Evolutionary conservation across 2,797 vertebrate species (phyloP).

Genomic region (Sardinella longiceps): DNA sequence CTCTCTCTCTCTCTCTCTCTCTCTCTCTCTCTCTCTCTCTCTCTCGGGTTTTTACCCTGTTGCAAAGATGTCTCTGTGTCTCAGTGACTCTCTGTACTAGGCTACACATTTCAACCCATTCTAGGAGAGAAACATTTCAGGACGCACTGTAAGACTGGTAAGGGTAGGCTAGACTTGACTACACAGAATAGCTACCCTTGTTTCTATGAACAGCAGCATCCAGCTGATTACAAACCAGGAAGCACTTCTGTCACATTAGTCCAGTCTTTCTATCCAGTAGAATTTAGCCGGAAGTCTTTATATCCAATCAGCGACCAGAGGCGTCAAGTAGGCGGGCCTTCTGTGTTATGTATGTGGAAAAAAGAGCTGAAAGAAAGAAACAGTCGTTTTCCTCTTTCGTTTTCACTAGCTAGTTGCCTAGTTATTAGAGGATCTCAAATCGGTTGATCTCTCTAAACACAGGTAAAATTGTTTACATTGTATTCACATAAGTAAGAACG

Average conservation of each 20-base stretch:
- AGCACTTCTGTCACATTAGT: constrained; percentile 31
- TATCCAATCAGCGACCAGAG: constrained; percentile 61
- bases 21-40: too few species aligned
- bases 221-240: constrained; percentile 37
- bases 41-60: background rate
- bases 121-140: background rate
- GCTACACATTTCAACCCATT: background rate
- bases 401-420: constrained; percentile 47
- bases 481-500: constrained; percentile 7
- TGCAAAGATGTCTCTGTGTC: background rate
- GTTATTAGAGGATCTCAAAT: constrained; percentile 44
- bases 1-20: too few species aligned
- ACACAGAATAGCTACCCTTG: background rate
- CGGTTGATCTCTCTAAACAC: constrained; percentile 53
- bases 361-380: constrained; percentile 62
- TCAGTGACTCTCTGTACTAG: background rate
- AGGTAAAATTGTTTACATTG: constrained; percentile 67
- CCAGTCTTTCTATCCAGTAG: constrained; percentile 42
- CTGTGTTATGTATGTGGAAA: constrained; percentile 67
- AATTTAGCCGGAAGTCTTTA: background rate
- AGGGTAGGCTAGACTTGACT: background rate
- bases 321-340: constrained; percentile 52
- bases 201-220: background rate
- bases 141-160: background rate
- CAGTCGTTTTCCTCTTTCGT: constrained; percentile 67